phyloP scores from a whole-genome alignment of 2,797 vertebrate genomes.

The Neosalanx taihuensis region DNA sequence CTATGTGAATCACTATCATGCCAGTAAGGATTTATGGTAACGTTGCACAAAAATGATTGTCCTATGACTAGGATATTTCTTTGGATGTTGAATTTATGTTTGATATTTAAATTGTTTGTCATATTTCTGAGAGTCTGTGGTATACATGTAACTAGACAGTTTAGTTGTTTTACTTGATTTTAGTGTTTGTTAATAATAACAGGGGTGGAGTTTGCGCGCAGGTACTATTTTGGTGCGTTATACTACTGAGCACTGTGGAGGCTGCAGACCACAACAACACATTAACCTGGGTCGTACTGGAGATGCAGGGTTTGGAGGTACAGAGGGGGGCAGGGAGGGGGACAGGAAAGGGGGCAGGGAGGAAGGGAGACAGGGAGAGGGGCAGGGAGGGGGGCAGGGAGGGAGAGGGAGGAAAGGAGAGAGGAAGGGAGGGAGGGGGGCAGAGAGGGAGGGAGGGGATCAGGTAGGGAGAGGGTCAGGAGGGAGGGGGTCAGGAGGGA shows the following conservation, averaged over 20 bases:
- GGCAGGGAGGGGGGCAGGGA: not conserved
- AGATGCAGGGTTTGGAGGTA: constrained; percentile 17
- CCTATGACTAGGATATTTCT: constrained; percentile 7
- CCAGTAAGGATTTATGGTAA: constrained; percentile 18
- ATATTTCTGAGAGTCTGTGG: not conserved
- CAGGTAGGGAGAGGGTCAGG: too few species aligned
- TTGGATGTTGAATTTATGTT: constrained; percentile 3
- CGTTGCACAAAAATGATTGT: constrained; percentile 43
- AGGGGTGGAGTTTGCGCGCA: constrained; percentile 59
- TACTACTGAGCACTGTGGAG: constrained; percentile 62
- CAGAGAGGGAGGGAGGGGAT: not conserved
- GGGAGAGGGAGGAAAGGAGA: too few species aligned
- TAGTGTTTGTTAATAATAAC: constrained; percentile 10
- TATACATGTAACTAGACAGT: not conserved
- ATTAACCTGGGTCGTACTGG: constrained; percentile 13
- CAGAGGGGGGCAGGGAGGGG: not conserved
- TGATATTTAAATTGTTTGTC: not conserved
- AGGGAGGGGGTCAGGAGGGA: not conserved
- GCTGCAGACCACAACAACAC: not conserved
- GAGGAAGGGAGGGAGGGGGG: too few species aligned
- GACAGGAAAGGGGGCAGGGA: not conserved
- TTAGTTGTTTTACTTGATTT: not conserved
- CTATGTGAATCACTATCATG: constrained; percentile 23
- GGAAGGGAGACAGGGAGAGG: not conserved
- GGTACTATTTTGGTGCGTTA: constrained; percentile 44